These are phyloP conservation scores for Plutomurus gul DNA, from an alignment of 1,140 invertebrate species.

Conservation along the genomic window DNA sequence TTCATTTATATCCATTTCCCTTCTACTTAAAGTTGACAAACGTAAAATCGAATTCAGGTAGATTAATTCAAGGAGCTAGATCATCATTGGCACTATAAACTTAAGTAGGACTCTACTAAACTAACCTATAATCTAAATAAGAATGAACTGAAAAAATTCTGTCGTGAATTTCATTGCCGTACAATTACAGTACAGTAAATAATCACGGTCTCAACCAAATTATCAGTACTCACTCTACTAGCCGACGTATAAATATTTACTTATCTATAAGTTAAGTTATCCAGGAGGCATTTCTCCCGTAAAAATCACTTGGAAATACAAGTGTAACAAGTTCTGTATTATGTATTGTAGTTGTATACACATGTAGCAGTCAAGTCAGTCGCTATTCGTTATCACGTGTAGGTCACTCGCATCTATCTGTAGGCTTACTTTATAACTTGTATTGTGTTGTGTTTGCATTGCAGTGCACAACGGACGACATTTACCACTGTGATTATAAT, in stretches of 20 bases:
- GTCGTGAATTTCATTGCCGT: background rate
- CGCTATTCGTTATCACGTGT: no score
- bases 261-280: no score
- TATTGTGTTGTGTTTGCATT: no score
- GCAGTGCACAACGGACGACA: no score
- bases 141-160: background rate
- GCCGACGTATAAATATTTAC: background rate
- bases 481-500: no score
- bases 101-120: background rate
- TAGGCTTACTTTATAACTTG: no score
- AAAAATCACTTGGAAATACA: no score
- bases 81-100: background rate
- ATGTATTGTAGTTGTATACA: no score
- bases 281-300: no score
- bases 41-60: background rate
- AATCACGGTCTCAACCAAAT: background rate
- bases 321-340: no score
- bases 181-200: background rate
- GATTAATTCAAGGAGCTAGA: background rate
- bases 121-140: background rate
- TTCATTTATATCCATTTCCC: background rate
- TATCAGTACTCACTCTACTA: constrained; percentile 1
- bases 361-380: no score
- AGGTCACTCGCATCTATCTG: no score
- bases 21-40: background rate